Conservation (phyloP, 2,888 invertebrate species). For the Oligia latruncula region DNA sequence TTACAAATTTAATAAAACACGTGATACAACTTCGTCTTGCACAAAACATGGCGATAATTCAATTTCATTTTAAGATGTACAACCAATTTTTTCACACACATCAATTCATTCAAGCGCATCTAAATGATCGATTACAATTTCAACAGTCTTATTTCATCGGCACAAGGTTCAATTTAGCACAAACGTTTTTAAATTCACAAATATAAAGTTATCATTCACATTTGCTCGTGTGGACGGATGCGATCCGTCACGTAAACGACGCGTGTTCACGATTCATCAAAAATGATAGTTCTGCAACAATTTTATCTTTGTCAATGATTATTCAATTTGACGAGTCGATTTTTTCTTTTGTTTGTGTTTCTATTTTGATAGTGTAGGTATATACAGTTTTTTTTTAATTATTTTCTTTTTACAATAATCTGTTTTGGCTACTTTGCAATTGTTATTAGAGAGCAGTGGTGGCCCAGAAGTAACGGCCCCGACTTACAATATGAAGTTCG, state of each 20-base stretch:
- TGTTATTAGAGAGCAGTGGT: neutral
- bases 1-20: neutral
- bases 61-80: slow-evolving; percentile 43
- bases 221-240: slow-evolving; percentile 76
- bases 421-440: neutral
- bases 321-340: slow-evolving; percentile 63
- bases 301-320: slow-evolving; percentile 59
- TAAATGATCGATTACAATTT: slow-evolving; percentile 54
- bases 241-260: slow-evolving; percentile 74
- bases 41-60: slow-evolving; percentile 36
- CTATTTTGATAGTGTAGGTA: neutral
- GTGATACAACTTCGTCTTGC: neutral
- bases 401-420: neutral
- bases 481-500: too few relatives aligned
- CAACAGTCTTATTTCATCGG: slow-evolving; percentile 20
- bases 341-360: slow-evolving; percentile 21
- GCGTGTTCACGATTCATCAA: slow-evolving; percentile 86
- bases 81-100: slow-evolving; percentile 59
- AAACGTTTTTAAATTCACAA: slow-evolving; percentile 42
- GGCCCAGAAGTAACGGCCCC: too few relatives aligned
- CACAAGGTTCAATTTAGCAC: slow-evolving; percentile 27
- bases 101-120: slow-evolving; percentile 56
- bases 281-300: slow-evolving; percentile 59
- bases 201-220: slow-evolving; percentile 74
- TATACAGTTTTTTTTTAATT: neutral